Conservation (phyloP, 2,113 vertebrate species). For the Scalopus aquaticus region DNA sequence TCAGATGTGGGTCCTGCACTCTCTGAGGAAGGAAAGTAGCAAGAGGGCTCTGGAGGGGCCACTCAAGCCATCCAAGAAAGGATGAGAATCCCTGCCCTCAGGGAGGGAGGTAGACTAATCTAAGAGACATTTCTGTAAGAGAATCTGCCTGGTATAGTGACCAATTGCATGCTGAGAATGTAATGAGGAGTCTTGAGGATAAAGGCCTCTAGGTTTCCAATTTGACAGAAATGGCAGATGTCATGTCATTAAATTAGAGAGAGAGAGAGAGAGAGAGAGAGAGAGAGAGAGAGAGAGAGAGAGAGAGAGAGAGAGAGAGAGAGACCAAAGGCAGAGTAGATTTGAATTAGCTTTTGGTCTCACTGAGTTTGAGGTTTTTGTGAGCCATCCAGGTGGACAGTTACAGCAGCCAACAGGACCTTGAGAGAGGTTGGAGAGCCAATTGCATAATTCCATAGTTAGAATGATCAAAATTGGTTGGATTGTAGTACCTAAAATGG, state of each 20-base stretch:
- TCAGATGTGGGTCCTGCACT: neutral
- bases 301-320: neutral
- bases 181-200: neutral
- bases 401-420: neutral
- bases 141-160: neutral
- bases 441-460: neutral
- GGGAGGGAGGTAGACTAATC: neutral
- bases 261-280: neutral
- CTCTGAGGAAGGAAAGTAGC: neutral
- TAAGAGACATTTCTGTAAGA: neutral
- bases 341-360: conserved; percentile 1
- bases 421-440: conserved; percentile 9
- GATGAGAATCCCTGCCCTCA: neutral
- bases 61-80: neutral
- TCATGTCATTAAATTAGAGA: neutral
- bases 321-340: neutral
- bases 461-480: conserved; percentile 33
- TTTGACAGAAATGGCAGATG: conserved; percentile 29
- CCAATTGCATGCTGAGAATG: neutral
- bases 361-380: neutral
- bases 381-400: neutral
- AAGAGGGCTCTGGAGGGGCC: neutral
- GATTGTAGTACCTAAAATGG: neutral
- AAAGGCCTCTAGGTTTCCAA: conserved; percentile 32
- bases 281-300: neutral